phyloP scores from a whole-genome alignment of 2,113 vertebrate species.

The Bos taurus region DNA sequence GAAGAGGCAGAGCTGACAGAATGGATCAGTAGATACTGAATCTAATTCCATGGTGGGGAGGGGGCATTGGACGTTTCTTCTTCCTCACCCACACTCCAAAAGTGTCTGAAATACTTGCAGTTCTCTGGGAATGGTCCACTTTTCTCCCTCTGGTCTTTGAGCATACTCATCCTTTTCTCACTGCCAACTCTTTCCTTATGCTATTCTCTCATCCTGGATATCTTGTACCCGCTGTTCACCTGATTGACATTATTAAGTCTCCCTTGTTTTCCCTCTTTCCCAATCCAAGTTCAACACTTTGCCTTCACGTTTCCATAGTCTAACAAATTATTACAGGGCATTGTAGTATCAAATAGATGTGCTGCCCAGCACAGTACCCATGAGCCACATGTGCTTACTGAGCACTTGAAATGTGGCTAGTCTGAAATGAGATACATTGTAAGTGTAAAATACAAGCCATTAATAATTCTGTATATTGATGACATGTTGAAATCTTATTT shows the following conservation, averaged over 20 bases:
- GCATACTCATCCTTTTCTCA: not conserved
- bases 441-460: not conserved
- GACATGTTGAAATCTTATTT: not conserved
- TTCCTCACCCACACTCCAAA: not conserved
- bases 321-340: not conserved
- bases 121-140: not conserved
- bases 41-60: not conserved
- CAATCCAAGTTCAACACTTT: not conserved
- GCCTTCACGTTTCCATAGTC: not conserved
- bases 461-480: not conserved
- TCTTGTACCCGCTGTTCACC: not conserved
- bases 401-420: not conserved
- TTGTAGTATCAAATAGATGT: not conserved
- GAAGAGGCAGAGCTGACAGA: not conserved
- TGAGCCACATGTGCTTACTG: not conserved
- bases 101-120: not conserved
- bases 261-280: not conserved
- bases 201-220: not conserved
- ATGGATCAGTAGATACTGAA: not conserved
- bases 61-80: not conserved
- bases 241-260: not conserved
- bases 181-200: not conserved
- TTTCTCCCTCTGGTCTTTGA: not conserved
- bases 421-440: not conserved
- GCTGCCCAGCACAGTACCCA: not conserved